Conservation (phyloP, 2,888 invertebrate genomes). For the Euplexia lucipara region DNA sequence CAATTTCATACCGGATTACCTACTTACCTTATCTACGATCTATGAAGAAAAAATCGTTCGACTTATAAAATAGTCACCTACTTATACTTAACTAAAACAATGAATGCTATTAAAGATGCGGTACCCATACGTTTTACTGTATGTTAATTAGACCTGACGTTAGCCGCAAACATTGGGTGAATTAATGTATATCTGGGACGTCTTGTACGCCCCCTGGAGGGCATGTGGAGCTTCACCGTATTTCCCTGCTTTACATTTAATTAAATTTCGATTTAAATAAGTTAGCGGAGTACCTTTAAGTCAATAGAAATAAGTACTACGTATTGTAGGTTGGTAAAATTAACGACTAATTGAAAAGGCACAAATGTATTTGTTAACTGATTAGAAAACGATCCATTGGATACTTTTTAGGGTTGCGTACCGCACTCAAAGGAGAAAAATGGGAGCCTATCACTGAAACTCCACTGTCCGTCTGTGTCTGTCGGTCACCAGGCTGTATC, state of each 20-base stretch:
- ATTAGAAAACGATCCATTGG: too few species aligned
- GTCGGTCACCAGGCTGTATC: too few species aligned
- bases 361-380: background rate
- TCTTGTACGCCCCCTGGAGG: conserved; percentile 72
- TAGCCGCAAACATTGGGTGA: conserved; percentile 82
- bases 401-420: too few species aligned
- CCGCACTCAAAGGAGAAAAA: too few species aligned
- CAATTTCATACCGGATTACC: too few species aligned
- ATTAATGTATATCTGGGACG: conserved; percentile 77
- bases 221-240: conserved; percentile 55
- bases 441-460: too few species aligned
- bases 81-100: too few species aligned
- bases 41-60: background rate
- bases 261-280: conserved; percentile 52
- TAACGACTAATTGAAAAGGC: background rate
- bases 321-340: conserved; percentile 6
- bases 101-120: conserved; percentile 74
- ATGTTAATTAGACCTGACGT: conserved; percentile 84
- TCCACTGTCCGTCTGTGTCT: too few species aligned
- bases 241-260: conserved; percentile 60
- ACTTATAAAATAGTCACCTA: too few species aligned
- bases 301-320: conserved; percentile 31
- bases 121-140: conserved; percentile 75
- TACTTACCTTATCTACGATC: too few species aligned
- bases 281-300: conserved; percentile 24